A percentile compares a stretch with the other conserved stretches of the same genome.
Conservation (phyloP, 2,113 vertebrate species). For the Sinocyclocheilus rhinocerous region DNA sequence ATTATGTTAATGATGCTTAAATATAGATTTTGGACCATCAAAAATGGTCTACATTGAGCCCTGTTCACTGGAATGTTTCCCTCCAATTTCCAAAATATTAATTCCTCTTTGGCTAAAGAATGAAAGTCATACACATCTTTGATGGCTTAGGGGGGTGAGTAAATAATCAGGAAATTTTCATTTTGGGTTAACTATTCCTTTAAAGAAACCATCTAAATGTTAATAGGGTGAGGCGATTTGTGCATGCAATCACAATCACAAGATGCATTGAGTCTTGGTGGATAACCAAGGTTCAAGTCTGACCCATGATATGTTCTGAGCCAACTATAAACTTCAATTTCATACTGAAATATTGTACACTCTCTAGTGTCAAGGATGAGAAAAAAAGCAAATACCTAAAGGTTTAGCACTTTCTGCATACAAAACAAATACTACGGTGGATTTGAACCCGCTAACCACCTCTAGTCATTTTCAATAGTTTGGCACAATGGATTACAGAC, state of each 20-base stretch:
- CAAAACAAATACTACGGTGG: constrained; percentile 8
- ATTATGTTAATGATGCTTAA: too few species aligned
- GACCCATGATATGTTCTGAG: neutral
- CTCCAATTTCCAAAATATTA: neutral
- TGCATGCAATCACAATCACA: neutral
- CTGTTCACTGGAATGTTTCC: too few species aligned
- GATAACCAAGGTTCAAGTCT: neutral
- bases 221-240: neutral
- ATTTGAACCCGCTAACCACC: neutral
- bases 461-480: constrained; percentile 1
- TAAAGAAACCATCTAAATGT: neutral
- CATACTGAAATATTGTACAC: neutral
- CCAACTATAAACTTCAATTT: neutral
- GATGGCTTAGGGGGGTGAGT: neutral
- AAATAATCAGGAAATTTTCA: neutral
- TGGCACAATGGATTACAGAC: constrained; percentile 19
- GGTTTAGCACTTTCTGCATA: neutral
- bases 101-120: neutral
- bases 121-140: neutral
- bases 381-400: neutral
- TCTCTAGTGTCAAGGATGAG: neutral
- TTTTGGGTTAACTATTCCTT: too few species aligned
- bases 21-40: too few species aligned
- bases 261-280: neutral
- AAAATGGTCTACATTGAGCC: too few species aligned